These are phyloP conservation scores for Siniperca scherzeri DNA, from an alignment of 2,797 vertebrate species.

Conservation along the genomic window DNA sequence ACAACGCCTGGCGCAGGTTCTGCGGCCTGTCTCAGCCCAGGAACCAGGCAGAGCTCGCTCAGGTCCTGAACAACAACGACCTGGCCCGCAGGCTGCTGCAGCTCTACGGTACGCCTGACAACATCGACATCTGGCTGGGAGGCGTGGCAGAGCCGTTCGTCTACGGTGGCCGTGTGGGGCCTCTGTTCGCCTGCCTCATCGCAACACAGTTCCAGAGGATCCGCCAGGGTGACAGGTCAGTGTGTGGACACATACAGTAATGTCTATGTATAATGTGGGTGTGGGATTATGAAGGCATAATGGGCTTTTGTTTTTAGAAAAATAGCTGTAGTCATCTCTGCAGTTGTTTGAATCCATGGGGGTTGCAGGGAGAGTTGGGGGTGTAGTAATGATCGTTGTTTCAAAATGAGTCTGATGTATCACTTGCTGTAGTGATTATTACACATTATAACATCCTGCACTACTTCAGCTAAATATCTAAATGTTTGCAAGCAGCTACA, in stretches of 20 bases:
- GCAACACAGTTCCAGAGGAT: conserved; percentile 89
- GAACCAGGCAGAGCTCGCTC: conserved; percentile 79
- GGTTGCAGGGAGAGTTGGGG: no score
- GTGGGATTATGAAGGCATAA: background rate
- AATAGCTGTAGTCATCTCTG: background rate
- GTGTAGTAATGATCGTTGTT: no score
- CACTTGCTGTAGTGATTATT: no score
- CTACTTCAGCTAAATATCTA: no score
- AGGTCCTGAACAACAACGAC: conserved; percentile 78
- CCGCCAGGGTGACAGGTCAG: conserved; percentile 92
- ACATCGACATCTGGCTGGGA: conserved; percentile 93
- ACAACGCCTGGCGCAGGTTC: conserved; percentile 90
- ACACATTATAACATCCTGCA: no score
- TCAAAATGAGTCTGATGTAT: no score
- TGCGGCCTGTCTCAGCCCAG: conserved; percentile 89
- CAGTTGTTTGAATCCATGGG: background rate
- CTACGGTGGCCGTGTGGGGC: conserved; percentile 86
- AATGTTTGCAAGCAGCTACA: no score
- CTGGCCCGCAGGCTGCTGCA: conserved; percentile 86
- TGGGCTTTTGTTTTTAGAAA: background rate
- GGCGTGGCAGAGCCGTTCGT: conserved; percentile 89
- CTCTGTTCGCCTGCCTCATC: conserved; percentile 91
- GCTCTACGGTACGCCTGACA: conserved; percentile 87
- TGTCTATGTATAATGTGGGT: background rate
- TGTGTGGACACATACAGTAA: background rate